Conservation (phyloP, 2,888 invertebrate species). For the Pimpla rufipes region DNA sequence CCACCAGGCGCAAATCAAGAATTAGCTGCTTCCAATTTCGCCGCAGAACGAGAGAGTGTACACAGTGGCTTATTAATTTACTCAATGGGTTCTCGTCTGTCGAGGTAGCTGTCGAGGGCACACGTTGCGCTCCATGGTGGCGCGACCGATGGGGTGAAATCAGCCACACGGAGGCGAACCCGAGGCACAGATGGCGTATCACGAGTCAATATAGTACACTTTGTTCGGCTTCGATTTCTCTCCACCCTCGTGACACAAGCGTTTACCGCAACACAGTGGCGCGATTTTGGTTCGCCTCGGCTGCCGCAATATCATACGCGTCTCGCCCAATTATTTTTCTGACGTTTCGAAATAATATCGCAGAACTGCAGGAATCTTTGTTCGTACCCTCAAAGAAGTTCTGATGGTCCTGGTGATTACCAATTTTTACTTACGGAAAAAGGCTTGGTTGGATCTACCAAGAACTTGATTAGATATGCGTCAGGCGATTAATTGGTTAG, state of each 20-base stretch:
- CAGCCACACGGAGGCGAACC: constrained; percentile 50
- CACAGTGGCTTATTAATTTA: constrained; percentile 82
- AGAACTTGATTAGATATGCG: too few relatives aligned
- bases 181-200: constrained; percentile 82
- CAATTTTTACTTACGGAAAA: too few relatives aligned
- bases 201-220: constrained; percentile 82
- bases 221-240: constrained; percentile 74
- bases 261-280: constrained; percentile 57
- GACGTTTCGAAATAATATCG: not conserved
- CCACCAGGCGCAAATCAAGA: constrained; percentile 70
- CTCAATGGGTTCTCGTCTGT: constrained; percentile 75
- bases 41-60: constrained; percentile 73
- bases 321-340: not conserved
- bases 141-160: constrained; percentile 58
- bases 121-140: constrained; percentile 27
- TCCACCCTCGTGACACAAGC: constrained; percentile 58
- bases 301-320: not conserved
- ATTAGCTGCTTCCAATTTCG: constrained; percentile 81
- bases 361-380: not conserved
- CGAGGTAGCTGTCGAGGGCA: constrained; percentile 56
- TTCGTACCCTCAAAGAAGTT: not conserved
- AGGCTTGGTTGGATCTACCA: too few relatives aligned
- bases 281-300: constrained; percentile 38
- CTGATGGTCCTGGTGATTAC: too few relatives aligned
- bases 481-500: too few relatives aligned